phyloP scores from a whole-genome alignment of 1,140 invertebrate genomes.

The Brachionus koreanus region DNA sequence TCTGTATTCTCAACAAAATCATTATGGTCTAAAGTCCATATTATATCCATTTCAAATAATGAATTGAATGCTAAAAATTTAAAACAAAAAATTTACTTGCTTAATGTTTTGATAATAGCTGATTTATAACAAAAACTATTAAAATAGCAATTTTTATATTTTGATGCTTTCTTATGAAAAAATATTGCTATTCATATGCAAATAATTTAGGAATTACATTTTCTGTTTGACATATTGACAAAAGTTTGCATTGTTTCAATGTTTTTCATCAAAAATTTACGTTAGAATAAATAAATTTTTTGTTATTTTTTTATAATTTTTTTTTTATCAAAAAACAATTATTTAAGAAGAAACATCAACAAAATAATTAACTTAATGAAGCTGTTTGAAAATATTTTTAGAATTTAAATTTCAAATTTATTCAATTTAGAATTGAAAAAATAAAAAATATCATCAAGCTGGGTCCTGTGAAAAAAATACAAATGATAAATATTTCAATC shows the following conservation, averaged over 20 bases:
- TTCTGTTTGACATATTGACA: neutral
- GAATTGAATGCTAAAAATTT: neutral
- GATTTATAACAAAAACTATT: no score
- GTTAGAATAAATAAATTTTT: no score
- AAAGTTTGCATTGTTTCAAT: neutral
- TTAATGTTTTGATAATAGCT: no score
- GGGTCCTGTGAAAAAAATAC: neutral
- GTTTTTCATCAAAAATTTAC: no score
- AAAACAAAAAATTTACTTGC: no score
- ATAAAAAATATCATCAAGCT: neutral
- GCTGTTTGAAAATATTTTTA: neutral
- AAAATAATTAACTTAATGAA: neutral
- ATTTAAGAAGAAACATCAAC: no score
- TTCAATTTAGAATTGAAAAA: neutral
- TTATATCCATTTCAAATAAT: neutral
- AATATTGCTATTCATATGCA: neutral
- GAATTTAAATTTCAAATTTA: neutral
- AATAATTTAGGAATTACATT: neutral
- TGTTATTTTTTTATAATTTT: no score
- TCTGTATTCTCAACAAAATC: neutral
- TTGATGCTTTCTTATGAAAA: neutral
- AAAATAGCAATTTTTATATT: no score
- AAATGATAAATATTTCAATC: neutral
- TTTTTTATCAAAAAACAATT: no score
- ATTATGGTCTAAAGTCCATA: neutral